Evolutionary conservation across 2,888 invertebrate species (phyloP), one percentile per base, ranked within the genome.

Genomic region (Coenonympha glycerion): DNA sequence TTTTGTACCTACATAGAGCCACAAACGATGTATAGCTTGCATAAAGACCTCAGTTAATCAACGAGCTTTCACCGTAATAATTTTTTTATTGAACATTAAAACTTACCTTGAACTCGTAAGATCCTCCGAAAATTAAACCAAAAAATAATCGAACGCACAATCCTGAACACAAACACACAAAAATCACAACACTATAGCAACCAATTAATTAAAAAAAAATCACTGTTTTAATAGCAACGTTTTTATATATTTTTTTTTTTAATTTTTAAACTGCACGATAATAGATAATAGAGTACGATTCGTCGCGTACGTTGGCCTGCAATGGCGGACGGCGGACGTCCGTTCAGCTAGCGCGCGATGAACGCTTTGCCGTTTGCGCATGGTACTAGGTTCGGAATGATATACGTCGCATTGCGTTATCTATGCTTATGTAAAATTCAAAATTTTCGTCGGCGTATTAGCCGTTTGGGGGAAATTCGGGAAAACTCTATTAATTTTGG

Each of bases 331-430:
- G 5, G 6, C 19, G 19, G 22, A 47, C 56, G 50, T 53, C 53
- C 42, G 40, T 13, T 6, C 51, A 56, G 48, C 49, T 19, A 26
- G 57, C 54, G 57, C 57, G 48, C 64, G 64, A 44, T 44, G 49
- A 51, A 66, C 69, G 73, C 80, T 82, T 76, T 85, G 81, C 77
- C 77, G 73, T 81, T 73, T 86, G 86, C 86, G 86, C 86, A 85
- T 84, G 84, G 78, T 69, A 61, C 60, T n/a, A 59, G 54, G 63
- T 59, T 61, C 73, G 64, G 81, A 84, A 82, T 70, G 81, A 60
- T 82, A 72, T 85, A 85, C 76, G 84, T 79, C 86, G 85, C 86
- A 86, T 60, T 86, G 86, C 86, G 84, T 82, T 84, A 79, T 57
- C 58, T 55, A 34, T 54, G 47, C 50, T 56, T 53, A 50, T 49